Base-by-base conservation (phyloP, 2,888 invertebrate species). In the Ptilodon capucinus region DNA sequence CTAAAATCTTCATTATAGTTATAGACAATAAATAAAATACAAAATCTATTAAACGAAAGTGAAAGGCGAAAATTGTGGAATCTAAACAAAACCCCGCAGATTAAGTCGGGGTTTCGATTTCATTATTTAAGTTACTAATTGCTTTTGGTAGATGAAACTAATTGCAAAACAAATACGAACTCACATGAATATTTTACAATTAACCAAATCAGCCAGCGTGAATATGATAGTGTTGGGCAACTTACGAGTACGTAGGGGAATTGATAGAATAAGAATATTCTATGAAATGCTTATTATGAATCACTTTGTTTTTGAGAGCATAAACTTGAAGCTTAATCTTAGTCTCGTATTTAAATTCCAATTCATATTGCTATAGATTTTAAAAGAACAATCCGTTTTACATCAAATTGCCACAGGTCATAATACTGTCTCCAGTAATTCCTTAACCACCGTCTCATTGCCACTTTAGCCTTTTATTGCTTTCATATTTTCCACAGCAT, bases 401-500 rank as follows among this genome's bases (percentile, higher is more conserved):
- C 5, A 14, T 23, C 2, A 28, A 40, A 25, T 11, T 28, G 28
- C 28, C 7, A 28, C 21, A 48, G 49, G 53, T 59, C 57, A 57
- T 55, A 57, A 59, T 55, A 47, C 50, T 41, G 48, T 54, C 53
- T 52, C 45, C 46, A 55, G 57, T 56, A 52, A 58, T 64, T 60
- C 56, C 60, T 56, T 61, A 63, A 64, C 57, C 40, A 60, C 57
- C 54, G 44, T 44, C 53, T 62, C 57, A 48, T 48, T 41, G 40
- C 25, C 34, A 39, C 46, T 51, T 46, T 35, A 35, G 32, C 28
- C 38, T 47, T 46, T 51, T 44, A 65, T 64, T 60, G 60, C 61
- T 60, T 60, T 64, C 54, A 58, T 67, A 63, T 64, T 63, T 58
- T 60, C 34, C 23, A 44, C 32, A 44, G 13, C 34, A 57, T 61